A percentile compares a stretch with the other conserved stretches of the same genome.
These are phyloP conservation scores for Harpagoxenus sublaevis DNA, from an alignment of 2,888 invertebrate species.

Conservation along the genomic window DNA sequence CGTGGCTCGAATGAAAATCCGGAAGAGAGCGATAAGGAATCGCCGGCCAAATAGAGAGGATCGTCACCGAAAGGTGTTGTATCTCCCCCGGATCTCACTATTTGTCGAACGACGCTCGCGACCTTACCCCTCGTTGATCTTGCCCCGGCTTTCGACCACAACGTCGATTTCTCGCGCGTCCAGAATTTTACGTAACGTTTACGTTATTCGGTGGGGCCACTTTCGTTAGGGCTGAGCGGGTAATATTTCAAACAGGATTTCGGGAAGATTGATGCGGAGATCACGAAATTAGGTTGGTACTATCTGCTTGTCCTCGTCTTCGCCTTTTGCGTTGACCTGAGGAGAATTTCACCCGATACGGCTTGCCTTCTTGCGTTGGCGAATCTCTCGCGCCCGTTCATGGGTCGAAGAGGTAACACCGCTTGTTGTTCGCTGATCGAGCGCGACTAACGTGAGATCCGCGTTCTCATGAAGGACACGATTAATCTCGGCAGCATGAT, in stretches of 20 bases:
- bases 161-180: neutral
- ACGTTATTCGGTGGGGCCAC: neutral
- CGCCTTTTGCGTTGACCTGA: neutral
- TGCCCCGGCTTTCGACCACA: neutral
- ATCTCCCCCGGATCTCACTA: neutral
- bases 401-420: constrained; percentile 17
- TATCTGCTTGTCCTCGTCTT: constrained; percentile 30
- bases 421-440: constrained; percentile 47
- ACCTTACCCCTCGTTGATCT: neutral
- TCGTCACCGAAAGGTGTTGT: neutral
- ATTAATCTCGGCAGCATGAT: constrained; percentile 43
- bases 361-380: constrained; percentile 14
- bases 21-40: constrained; percentile 52
- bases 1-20: constrained; percentile 59
- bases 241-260: constrained; percentile 4
- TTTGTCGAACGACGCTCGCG: constrained; percentile 6
- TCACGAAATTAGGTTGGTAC: constrained; percentile 1
- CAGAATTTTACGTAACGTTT: neutral
- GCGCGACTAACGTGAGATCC: constrained; percentile 45
- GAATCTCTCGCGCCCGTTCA: constrained; percentile 33
- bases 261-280: neutral
- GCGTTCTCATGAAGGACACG: constrained; percentile 37
- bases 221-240: neutral
- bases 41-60: constrained; percentile 21
- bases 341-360: constrained; percentile 6